Evolutionary conservation across 2,888 invertebrate genomes (phyloP).

Genomic region (Bibio marci): DNA sequence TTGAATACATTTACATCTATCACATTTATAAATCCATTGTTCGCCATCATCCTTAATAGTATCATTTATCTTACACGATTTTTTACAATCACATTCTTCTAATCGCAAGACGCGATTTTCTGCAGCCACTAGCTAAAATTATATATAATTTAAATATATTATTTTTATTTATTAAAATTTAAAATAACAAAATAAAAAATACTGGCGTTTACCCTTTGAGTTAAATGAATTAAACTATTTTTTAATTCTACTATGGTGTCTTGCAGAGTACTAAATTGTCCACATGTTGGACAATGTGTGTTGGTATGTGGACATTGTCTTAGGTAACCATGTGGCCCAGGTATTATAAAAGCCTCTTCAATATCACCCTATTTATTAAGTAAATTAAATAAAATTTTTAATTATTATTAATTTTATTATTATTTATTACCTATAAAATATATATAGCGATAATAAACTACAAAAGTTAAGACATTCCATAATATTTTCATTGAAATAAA

Average conservation of each 20-base stretch:
- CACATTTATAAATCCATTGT: slow-evolving; percentile 71
- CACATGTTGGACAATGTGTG: slow-evolving; percentile 79
- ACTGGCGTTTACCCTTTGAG: slow-evolving; percentile 72
- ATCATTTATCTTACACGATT: slow-evolving; percentile 58
- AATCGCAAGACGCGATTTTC: slow-evolving; percentile 51
- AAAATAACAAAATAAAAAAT: slow-evolving; percentile 11
- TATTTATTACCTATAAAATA: too few species aligned
- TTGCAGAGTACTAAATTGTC: slow-evolving; percentile 71
- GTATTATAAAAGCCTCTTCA: slow-evolving; percentile 73
- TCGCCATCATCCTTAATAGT: slow-evolving; percentile 68
- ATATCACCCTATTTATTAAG: slow-evolving; percentile 60
- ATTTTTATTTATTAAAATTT: not conserved
- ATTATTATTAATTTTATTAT: too few species aligned
- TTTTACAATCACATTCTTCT: slow-evolving; percentile 82
- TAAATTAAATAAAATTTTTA: too few species aligned
- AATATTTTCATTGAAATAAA: too few species aligned
- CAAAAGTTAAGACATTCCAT: too few species aligned
- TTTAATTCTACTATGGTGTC: slow-evolving; percentile 66
- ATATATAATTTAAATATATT: slow-evolving; percentile 1
- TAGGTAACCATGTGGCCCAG: slow-evolving; percentile 71
- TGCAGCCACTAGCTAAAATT: slow-evolving; percentile 55
- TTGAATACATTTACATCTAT: slow-evolving; percentile 79
- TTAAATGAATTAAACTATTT: slow-evolving; percentile 63
- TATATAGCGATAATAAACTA: too few species aligned
- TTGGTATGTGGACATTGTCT: slow-evolving; percentile 74